Evolutionary conservation across 23 tunicate genomes (phyloP).

Genomic region (Diplosoma virens): DNA sequence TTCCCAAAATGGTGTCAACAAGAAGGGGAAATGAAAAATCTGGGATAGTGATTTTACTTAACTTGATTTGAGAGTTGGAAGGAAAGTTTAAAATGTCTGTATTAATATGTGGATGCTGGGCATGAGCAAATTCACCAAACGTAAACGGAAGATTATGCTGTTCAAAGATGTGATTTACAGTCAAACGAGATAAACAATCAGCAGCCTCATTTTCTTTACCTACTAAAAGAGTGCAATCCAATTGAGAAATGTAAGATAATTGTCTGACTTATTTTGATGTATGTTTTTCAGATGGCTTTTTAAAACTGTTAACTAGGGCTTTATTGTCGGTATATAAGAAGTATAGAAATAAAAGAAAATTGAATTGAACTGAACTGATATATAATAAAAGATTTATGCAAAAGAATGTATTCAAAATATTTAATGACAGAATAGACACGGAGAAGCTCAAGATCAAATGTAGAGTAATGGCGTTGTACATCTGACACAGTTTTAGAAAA

Average conservation of each 20-base stretch:
- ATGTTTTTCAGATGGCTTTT: background rate
- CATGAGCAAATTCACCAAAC: too few species aligned
- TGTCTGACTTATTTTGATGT: background rate
- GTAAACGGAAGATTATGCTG: too few species aligned
- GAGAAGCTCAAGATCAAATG: slow-evolving; percentile 32
- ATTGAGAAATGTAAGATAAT: background rate
- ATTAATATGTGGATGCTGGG: too few species aligned
- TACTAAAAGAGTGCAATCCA: background rate
- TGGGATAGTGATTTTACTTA: too few species aligned
- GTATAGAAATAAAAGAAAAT: too few species aligned
- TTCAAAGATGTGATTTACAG: too few species aligned
- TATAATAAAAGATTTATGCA: slow-evolving; percentile 9
- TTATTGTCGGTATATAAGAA: slow-evolving; percentile 28
- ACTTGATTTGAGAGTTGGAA: too few species aligned
- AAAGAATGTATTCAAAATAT: slow-evolving; percentile 18
- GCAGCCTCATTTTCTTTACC: background rate
- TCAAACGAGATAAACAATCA: too few species aligned
- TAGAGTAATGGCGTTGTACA: slow-evolving; percentile 17
- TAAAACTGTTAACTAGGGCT: background rate
- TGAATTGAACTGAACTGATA: too few species aligned
- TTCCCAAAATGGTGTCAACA: too few species aligned
- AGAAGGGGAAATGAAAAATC: too few species aligned
- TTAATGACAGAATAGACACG: slow-evolving; percentile 9
- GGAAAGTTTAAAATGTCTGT: too few species aligned
- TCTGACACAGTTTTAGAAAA: slow-evolving; percentile 27